Evolutionary conservation across 2,797 vertebrate genomes (phyloP).

Genomic region (Megalops cyprinoides): DNA sequence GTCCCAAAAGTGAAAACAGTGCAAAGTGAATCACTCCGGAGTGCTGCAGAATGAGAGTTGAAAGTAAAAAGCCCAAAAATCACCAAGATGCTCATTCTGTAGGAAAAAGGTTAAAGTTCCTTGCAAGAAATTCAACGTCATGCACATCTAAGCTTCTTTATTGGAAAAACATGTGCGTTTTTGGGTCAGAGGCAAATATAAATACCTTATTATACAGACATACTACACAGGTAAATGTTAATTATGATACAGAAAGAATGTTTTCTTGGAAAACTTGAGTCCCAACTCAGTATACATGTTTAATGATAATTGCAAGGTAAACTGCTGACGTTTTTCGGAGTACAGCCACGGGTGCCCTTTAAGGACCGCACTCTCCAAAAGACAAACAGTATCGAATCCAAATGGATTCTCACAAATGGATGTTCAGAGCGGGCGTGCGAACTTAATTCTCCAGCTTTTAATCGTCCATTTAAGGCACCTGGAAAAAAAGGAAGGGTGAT

Average conservation of each 20-base stretch:
- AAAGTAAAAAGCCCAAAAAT: background rate
- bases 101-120: no score
- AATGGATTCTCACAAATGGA: slow-evolving; percentile 20
- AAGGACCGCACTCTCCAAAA: slow-evolving; percentile 14
- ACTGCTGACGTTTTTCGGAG: no score
- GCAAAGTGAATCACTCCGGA: background rate
- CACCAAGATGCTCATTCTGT: background rate
- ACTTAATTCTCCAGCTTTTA: slow-evolving; percentile 26
- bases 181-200: no score
- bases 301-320: background rate
- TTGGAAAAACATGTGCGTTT: no score
- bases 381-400: background rate
- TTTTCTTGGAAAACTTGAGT: background rate
- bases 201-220: no score
- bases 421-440: slow-evolving; percentile 6
- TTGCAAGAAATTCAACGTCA: no score
- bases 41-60: background rate
- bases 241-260: no score
- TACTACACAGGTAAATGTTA: background rate
- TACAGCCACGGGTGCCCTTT: background rate
- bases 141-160: no score
- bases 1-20: background rate
- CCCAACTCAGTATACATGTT: background rate
- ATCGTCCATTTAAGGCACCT: slow-evolving; percentile 21
- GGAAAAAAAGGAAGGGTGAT: background rate